phyloP scores from a whole-genome alignment of 2,113 vertebrate species.

The Nerophis ophidion region DNA sequence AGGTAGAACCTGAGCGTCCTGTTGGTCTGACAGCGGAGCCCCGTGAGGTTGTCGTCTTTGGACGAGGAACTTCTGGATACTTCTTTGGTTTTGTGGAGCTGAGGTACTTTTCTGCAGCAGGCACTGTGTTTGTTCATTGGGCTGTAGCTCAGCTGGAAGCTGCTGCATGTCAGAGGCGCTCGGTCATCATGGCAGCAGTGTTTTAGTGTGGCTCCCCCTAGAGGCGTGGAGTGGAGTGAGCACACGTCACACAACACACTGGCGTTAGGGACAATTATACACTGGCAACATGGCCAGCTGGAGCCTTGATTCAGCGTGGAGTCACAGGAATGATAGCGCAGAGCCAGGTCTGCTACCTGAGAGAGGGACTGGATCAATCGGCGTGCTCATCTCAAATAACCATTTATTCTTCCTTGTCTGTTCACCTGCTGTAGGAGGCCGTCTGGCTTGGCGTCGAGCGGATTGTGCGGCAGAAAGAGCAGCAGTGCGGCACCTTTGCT shows the following conservation, averaged over 20 bases:
- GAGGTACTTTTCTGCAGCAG: constrained; percentile 80
- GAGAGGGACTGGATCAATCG: not conserved
- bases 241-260: constrained; percentile 80
- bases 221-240: constrained; percentile 60
- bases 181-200: constrained; percentile 72
- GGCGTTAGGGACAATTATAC: constrained; percentile 72
- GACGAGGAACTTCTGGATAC: constrained; percentile 17
- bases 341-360: constrained; percentile 85
- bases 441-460: constrained; percentile 69
- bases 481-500: constrained; percentile 90
- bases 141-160: constrained; percentile 79
- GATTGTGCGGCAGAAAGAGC: constrained; percentile 86
- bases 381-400: not conserved
- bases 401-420: not conserved
- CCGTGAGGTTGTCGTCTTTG: constrained; percentile 67
- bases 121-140: constrained; percentile 82
- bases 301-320: constrained; percentile 1
- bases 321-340: constrained; percentile 85
- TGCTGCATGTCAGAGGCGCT: constrained; percentile 70
- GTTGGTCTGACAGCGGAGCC: constrained; percentile 90
- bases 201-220: constrained; percentile 76
- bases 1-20: constrained; percentile 92
- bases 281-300: constrained; percentile 79
- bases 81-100: constrained; percentile 44
- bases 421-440: constrained; percentile 83